Evolutionary conservation across 2,888 invertebrate genomes (phyloP), one percentile per base, ranked within the genome.

Genomic region (Drosophila testacea): DNA sequence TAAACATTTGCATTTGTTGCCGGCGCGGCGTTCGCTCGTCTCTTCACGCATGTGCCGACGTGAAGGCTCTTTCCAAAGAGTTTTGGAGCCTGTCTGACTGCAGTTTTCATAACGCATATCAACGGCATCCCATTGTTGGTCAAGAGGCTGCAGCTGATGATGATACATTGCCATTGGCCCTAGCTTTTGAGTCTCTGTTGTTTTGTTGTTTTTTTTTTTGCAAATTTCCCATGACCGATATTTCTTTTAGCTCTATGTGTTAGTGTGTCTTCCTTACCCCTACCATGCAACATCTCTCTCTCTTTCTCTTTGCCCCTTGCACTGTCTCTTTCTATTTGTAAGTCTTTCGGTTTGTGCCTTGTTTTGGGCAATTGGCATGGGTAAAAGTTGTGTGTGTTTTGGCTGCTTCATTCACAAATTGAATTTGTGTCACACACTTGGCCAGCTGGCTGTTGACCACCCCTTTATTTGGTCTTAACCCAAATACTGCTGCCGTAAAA

Each of bases 391-490:
- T 46, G 67, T 59, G 22, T 42, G 10, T 51, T 83, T 83, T 69
- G 82, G 83, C 71, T 71, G 73, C 77, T 85, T 88, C 85, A 85
- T 85, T 85, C 85, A 85, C 89, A 85, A 85, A 88, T 74, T 83
- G 83, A 66, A 85, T 83, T 81, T 85, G 87, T 86, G 85, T 73
- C 55, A 55, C 62, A 55, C 62, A 55, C 55, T 47, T 77, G 77
- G 67, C 72, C 54, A 51, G 56, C 56, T 54, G 54, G 52, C 54
- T 32, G 72, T 60, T 78, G 83, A 71, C 88, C 84, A 87, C 84
- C 87, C 86, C 86, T 86, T 88, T 86, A 89, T 86, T 86, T 86
- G 86, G 86, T 87, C 87, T 87, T 86, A 86, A 86, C 86, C 89
- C 82, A 86, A 86, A 86, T 86, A 86, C 87, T 65, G 76, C 71